Base-by-base conservation (phyloP, 2,113 vertebrate genomes). In the Nibea albiflora region DNA sequence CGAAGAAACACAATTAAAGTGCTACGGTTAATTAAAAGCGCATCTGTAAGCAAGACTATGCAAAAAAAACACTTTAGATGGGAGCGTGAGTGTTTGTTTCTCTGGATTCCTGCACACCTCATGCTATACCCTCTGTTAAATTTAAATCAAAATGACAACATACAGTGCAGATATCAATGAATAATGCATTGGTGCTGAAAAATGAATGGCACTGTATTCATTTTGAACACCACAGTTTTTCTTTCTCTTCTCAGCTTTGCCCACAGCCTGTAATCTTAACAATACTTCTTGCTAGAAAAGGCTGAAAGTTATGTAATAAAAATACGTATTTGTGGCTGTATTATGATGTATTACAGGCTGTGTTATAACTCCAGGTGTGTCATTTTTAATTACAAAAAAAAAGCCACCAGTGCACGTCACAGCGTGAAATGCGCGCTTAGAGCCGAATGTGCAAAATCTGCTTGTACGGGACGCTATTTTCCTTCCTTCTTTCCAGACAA, bases 21-120 rank as follows among this genome's bases (percentile, higher is more conserved):
- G 67, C 80, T 81, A 73, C 71, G 73, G 63, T 85, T 85, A 85
- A 85, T 91, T 73, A 84, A n/a, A n/a, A n/a, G 67, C 39, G 39
- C 19, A 52, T 72, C 47, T 78, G 75, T 65, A 73, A 85, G 63
- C 74, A 74, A 79, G 78, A 85, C 65, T 39, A 53, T 52, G 31
- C 42, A 61, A 60, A n/a, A 57, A 64, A 39, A 66, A 42, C 7
- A 9, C 61, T 46, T 28, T 47, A 75, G 28, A 42, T 57, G 49
- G 24, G 9, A 31, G 35, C 53, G 16, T 3, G 64, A 73, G 28
- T 58, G 63, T 61, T 81, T 87, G 26, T 72, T 63, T 78, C 11
- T 75, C 11, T 54, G 39, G 9, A 49, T 46, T 42, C 60, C 35
- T 71, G 46, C 16, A 64, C 19, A 57, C 22, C 15, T 52, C 57